Percentiles rank a stretch among this genome's conserved stretches.
Conservation (phyloP, 1,140 invertebrate species). For the Bombyx mori region ASM3026992v2 NC_085127.1:4245001-4245500, state of each 20-base stretch:
- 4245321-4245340: no score
- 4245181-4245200: slow-evolving; percentile 1
- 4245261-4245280: neutral
- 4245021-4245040: neutral
- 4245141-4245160: neutral
- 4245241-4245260: slow-evolving; percentile 1
- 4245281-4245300: no score
- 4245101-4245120: slow-evolving; percentile 36
- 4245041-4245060: slow-evolving; percentile 25
- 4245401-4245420: slow-evolving; percentile 66
- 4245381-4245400: slow-evolving; percentile 60
- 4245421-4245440: slow-evolving; percentile 60
- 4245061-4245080: slow-evolving; percentile 37
- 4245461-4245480: slow-evolving; percentile 49
- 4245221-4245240: slow-evolving; percentile 22
- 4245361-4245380: slow-evolving; percentile 51
- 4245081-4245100: slow-evolving; percentile 57
- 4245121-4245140: slow-evolving; percentile 14
- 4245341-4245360: slow-evolving; percentile 4
- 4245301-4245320: no score
- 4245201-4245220: slow-evolving; percentile 21
- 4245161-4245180: slow-evolving; percentile 9
- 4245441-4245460: slow-evolving; percentile 69
- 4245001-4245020: no score
- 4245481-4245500: slow-evolving; percentile 39